Base-by-base conservation (phyloP, 1,140 invertebrate genomes). In the Ceratina japonica region DNA sequence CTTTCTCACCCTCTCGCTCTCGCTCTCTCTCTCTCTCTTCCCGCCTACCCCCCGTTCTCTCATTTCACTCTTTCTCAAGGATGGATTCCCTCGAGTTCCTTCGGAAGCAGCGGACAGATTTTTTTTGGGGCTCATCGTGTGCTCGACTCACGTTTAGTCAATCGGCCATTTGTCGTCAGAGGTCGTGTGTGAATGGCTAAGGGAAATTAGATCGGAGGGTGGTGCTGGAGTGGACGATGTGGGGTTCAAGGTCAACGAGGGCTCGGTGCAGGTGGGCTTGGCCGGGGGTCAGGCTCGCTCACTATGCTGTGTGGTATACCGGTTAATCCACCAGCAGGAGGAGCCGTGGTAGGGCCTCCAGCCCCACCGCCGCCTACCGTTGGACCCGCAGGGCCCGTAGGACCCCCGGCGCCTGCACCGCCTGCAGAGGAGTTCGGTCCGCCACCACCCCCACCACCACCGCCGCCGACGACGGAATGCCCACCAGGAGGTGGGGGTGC, bases 401-500 rank as follows among this genome's bases (percentile, higher is more conserved):
- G 89, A 76, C 89, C 91, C 59, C 88, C 88, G 73, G 87, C 87
- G 51, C 86, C 87, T 83, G 87, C 88, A 79, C 90, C 90, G 77
- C 89, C 88, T 27, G 89, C 89, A 74, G 77, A 79, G 77, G 77
- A 91, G 73, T 91, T 91, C 72, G 91, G 90, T 75, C 88, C 87
- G 72, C 88, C 88, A 80, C 86, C 88, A 82, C 87, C 87, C 71
- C 88, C 89, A 82, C 87, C 87, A 69, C 89, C 89, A 83, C 89
- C 90, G 71, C 88, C 91, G 78, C 90, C 91, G 74, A 91, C 91
- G 72, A 90, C 90, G 59, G 91, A 92, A 79, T 92, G 91, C 85
- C 93, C 89, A 91, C 94, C 93, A 89, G 94, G 93, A 90, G 95
- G 94, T 91, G 93, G 89, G 88, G 93, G 91, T 87, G 92, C 91